These are phyloP conservation scores for Borostomias antarcticus DNA, from an alignment of 2,797 vertebrate species.

Conservation along the genomic window DNA sequence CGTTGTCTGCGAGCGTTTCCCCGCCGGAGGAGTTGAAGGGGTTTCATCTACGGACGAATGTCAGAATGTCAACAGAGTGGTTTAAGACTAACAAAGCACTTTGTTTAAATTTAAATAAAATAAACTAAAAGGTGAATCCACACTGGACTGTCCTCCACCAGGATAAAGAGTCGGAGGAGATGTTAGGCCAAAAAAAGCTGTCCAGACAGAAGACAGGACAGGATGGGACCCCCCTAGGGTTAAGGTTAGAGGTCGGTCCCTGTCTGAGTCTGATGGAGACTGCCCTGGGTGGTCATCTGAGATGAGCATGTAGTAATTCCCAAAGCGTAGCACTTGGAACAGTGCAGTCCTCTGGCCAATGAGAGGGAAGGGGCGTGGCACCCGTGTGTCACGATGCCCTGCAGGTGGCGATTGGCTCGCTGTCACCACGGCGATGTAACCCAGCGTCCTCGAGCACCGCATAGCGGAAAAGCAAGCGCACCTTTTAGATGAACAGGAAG, in stretches of 20 bases:
- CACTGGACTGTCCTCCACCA: constrained; percentile 73
- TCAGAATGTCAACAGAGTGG: constrained; percentile 79
- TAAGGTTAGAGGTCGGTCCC: too few species aligned
- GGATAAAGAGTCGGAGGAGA: constrained; percentile 62
- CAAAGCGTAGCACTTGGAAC: constrained; percentile 59
- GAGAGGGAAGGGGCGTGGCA: constrained; percentile 44
- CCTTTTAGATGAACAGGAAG: constrained; percentile 66
- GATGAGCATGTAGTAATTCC: constrained; percentile 49
- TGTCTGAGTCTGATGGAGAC: too few species aligned
- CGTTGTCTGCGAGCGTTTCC: constrained; percentile 36
- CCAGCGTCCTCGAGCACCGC: constrained; percentile 45
- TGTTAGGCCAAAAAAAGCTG: constrained; percentile 60
- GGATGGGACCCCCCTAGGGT: too few species aligned
- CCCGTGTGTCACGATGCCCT: constrained; percentile 37
- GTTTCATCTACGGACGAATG: constrained; percentile 48
- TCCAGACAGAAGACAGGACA: not conserved
- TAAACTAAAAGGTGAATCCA: constrained; percentile 50
- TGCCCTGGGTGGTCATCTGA: not conserved
- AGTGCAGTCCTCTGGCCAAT: constrained; percentile 28
- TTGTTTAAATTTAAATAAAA: constrained; percentile 77
- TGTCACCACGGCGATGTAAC: constrained; percentile 36
- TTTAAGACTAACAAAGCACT: constrained; percentile 69
- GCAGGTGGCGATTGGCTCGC: constrained; percentile 35
- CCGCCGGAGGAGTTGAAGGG: too few species aligned
- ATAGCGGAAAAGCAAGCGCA: constrained; percentile 37